These are phyloP conservation scores for Lynx canadensis DNA, from an alignment of 2,113 vertebrate genomes.

Conservation along the genomic window DNA sequence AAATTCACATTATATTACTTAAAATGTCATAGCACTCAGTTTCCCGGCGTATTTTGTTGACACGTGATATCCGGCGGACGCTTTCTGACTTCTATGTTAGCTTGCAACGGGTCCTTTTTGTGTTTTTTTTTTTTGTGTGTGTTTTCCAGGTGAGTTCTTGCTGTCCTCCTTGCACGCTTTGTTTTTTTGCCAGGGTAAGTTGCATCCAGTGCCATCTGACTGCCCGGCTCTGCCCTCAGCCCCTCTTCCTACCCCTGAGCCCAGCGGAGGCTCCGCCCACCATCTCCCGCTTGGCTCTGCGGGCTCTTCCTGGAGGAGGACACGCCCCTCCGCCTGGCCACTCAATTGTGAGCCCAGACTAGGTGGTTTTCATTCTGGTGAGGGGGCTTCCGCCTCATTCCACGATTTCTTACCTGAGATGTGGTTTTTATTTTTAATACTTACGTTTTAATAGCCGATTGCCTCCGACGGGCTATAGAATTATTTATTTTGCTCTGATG, in stretches of 20 bases:
- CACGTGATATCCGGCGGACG: neutral
- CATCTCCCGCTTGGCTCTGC: neutral
- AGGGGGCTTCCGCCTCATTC: neutral
- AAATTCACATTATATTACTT: neutral
- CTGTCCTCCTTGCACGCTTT: neutral
- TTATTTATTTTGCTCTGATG: constrained; percentile 46
- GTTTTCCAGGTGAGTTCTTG: neutral
- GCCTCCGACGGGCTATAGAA: neutral
- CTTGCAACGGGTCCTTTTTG: neutral
- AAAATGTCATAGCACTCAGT: neutral
- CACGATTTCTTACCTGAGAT: neutral
- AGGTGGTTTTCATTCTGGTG: neutral
- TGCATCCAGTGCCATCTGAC: neutral
- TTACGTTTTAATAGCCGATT: neutral
- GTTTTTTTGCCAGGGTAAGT: no score
- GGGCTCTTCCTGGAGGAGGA: no score
- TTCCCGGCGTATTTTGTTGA: neutral
- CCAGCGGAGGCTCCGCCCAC: neutral
- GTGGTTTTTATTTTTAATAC: neutral
- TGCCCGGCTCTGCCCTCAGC: rapidly evolving
- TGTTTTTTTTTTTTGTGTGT: no score
- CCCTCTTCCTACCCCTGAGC: neutral
- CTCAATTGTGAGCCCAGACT: neutral
- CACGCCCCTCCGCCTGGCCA: rapidly evolving
- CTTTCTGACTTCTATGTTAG: neutral